Conservation (phyloP, 2,888 invertebrate genomes). For the Parnassius orleans region DNA sequence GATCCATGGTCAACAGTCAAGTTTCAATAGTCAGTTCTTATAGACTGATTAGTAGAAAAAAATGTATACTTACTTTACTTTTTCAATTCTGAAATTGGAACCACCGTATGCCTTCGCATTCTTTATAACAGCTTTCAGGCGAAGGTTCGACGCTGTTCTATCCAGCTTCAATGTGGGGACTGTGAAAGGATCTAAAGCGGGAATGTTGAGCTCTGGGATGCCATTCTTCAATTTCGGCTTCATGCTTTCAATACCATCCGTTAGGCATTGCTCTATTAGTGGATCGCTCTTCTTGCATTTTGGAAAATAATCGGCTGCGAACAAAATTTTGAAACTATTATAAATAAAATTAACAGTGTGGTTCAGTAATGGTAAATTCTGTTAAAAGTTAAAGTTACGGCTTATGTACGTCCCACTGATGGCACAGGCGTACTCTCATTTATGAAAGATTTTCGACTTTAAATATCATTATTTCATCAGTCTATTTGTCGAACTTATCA, state of each 20-base stretch:
- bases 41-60: too few species aligned
- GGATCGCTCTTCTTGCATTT: slow-evolving; percentile 83
- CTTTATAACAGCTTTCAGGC: slow-evolving; percentile 83
- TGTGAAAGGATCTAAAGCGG: slow-evolving; percentile 85
- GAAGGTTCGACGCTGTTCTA: slow-evolving; percentile 85
- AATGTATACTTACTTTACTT: slow-evolving; percentile 79
- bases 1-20: too few species aligned
- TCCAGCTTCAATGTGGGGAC: slow-evolving; percentile 85
- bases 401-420: too few species aligned
- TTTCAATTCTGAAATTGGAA: slow-evolving; percentile 83
- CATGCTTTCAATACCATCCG: slow-evolving; percentile 80
- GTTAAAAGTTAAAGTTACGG: too few species aligned
- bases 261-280: slow-evolving; percentile 81
- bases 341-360: too few species aligned
- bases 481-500: too few species aligned
- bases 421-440: too few species aligned
- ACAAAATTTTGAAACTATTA: background rate
- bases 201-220: slow-evolving; percentile 84
- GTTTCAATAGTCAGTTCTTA: too few species aligned
- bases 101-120: slow-evolving; percentile 84
- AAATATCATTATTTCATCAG: too few species aligned
- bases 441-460: too few species aligned
- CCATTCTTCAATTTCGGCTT: slow-evolving; percentile 81
- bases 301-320: slow-evolving; percentile 82
- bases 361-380: too few species aligned